These are phyloP conservation scores for Grantiella picta DNA, from an alignment of 2,113 vertebrate genomes.

Conservation along the genomic window DNA sequence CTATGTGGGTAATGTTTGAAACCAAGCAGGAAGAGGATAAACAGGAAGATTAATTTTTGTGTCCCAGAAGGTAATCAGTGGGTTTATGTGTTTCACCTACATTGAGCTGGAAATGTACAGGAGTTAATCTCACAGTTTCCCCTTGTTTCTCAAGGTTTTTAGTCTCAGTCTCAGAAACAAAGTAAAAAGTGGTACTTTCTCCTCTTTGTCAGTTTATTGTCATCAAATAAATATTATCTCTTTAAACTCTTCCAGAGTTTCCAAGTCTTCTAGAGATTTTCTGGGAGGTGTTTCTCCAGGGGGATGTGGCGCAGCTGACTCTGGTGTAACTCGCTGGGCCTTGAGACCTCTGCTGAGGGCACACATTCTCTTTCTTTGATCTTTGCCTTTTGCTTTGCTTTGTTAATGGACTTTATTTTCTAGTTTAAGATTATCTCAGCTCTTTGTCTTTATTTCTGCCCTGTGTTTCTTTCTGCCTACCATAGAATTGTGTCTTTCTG, in stretches of 20 bases:
- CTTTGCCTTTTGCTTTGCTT: background rate
- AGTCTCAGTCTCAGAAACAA: background rate
- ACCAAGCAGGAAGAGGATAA: background rate
- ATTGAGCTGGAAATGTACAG: background rate
- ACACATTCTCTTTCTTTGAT: accelerated
- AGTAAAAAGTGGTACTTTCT: background rate
- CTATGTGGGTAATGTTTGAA: background rate
- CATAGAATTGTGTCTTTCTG: background rate
- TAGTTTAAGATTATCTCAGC: background rate
- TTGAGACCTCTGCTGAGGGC: background rate
- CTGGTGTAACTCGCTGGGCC: background rate
- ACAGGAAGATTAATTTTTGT: background rate
- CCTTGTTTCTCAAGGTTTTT: background rate
- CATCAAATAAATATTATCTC: background rate
- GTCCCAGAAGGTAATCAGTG: background rate
- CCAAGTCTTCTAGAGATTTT: background rate
- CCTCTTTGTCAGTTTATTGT: background rate
- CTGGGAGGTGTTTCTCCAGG: background rate
- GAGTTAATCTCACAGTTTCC: background rate
- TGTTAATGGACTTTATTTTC: background rate
- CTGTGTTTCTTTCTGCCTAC: background rate
- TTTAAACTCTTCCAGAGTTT: background rate
- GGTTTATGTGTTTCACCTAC: background rate
- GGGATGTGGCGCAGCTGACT: background rate
- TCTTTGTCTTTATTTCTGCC: background rate